Percentiles rank a stretch among this genome's conserved stretches.
These are phyloP conservation scores for Adela reaumurella DNA, from an alignment of 2,888 invertebrate genomes.

Conservation along the genomic window DNA sequence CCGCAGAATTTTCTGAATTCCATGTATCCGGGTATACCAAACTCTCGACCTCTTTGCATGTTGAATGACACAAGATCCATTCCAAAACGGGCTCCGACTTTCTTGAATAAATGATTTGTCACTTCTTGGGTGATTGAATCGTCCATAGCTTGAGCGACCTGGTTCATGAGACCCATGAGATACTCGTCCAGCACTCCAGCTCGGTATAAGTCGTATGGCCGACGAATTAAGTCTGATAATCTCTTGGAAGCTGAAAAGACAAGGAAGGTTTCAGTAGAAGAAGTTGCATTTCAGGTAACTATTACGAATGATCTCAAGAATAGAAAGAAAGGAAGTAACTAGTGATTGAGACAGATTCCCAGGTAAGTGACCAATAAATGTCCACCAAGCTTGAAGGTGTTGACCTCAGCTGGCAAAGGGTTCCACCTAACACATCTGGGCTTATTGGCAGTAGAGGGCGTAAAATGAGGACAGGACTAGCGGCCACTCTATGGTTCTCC, in stretches of 20 bases:
- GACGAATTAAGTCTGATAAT: conserved; percentile 80
- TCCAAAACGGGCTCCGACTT: conserved; percentile 71
- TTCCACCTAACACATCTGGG: too few relatives aligned
- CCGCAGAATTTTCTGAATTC: conserved; percentile 91
- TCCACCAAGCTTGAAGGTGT: too few relatives aligned
- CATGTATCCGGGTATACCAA: conserved; percentile 90
- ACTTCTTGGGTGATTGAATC: conserved; percentile 89
- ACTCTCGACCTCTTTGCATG: conserved; percentile 90
- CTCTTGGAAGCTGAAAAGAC: conserved; percentile 75
- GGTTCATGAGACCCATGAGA: conserved; percentile 89
- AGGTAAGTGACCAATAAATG: neutral
- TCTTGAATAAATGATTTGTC: conserved; percentile 89
- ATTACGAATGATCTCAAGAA: neutral
- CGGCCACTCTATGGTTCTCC: too few relatives aligned
- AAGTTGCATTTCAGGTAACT: too few relatives aligned
- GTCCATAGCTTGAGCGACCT: conserved; percentile 93
- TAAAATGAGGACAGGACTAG: too few relatives aligned
- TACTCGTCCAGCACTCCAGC: conserved; percentile 90
- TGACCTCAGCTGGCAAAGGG: too few relatives aligned
- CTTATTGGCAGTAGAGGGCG: too few relatives aligned
- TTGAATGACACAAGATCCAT: conserved; percentile 91
- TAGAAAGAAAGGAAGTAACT: neutral
- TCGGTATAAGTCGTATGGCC: conserved; percentile 86
- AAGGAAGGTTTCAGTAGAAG: too few relatives aligned
- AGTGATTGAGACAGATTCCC: neutral